Base-by-base conservation (phyloP, 2,113 vertebrate genomes). In the Anolis carolinensis region DNA sequence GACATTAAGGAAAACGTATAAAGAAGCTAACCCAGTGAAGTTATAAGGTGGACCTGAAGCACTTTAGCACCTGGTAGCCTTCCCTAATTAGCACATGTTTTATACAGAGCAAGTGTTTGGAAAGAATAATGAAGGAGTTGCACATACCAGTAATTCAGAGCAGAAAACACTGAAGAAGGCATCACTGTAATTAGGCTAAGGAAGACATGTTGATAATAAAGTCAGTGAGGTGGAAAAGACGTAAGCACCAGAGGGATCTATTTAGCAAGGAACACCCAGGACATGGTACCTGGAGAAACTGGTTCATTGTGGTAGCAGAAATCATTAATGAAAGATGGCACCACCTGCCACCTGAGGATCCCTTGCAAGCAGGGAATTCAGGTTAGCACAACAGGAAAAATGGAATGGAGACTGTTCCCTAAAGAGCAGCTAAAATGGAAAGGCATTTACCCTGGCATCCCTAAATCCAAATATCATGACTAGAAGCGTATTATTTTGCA, bases 181-280 rank as follows among this genome's bases (percentile, higher is more conserved):
- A 30, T 73, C 55, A 71, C 1, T 86, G 88, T 84, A 85, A 92
- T 89, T 91, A 83, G 84, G 72, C 86, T 86, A 80, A 85, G 85
- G 79, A 92, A 91, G 84, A 82, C 84, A 86, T 55, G 79, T 81
- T 84, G 84, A 88, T 73, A 93, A 91, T 88, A 80, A 93, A 80
- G 89, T 89, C 87, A 92, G 90, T 72, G 83, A 91, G 87, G 82
- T 83, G 91, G 89, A 93, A 93, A 88, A 63, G 77, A 90, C 23
- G 72, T 1, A 18, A n/a, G 52, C 67, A 86, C 80, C 89, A 82
- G 81, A 89, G 87, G 89, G 89, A 84, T 89, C 52, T 4, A 2
- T 85, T 86, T 79, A 86, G 86, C 13, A 20, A 89, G 77, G 88
- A 90, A 77, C 67, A 67, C 1, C 10, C 67, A 73, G 87, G 4